Conservation (phyloP, 2,113 vertebrate genomes). For the Vulpes ferrilata region DNA sequence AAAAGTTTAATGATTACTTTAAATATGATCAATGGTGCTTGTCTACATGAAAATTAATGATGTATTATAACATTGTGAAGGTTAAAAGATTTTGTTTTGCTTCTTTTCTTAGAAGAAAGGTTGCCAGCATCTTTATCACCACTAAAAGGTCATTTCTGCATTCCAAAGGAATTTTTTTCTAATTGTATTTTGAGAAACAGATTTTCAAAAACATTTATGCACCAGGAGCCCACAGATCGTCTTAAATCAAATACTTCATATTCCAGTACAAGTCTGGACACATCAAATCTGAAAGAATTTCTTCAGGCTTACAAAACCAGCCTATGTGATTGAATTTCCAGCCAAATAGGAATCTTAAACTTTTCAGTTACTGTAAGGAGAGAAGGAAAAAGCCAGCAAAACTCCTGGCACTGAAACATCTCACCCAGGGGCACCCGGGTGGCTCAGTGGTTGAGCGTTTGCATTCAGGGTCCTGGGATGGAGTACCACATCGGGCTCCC, state of each 20-base stretch:
- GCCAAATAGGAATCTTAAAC: neutral
- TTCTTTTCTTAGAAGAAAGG: constrained; percentile 18
- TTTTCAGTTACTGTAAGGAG: neutral
- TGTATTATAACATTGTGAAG: neutral
- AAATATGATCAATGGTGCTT: neutral
- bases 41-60: constrained; percentile 48
- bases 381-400: neutral
- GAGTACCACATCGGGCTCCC: too few relatives aligned
- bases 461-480: too few relatives aligned
- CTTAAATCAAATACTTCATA: constrained; percentile 82
- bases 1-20: constrained; percentile 40
- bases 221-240: constrained; percentile 69
- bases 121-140: constrained; percentile 36
- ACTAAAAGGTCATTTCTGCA: constrained; percentile 62
- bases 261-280: constrained; percentile 85
- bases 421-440: neutral
- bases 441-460: too few relatives aligned
- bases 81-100: constrained; percentile 22
- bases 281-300: constrained; percentile 72
- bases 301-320: constrained; percentile 44
- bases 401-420: neutral
- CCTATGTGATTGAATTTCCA: constrained; percentile 44
- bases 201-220: constrained; percentile 72
- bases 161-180: constrained; percentile 82
- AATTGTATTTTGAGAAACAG: constrained; percentile 77